Evolutionary conservation across 2,888 invertebrate genomes (phyloP).

Genomic region (Neoaliturus tenellus): DNA sequence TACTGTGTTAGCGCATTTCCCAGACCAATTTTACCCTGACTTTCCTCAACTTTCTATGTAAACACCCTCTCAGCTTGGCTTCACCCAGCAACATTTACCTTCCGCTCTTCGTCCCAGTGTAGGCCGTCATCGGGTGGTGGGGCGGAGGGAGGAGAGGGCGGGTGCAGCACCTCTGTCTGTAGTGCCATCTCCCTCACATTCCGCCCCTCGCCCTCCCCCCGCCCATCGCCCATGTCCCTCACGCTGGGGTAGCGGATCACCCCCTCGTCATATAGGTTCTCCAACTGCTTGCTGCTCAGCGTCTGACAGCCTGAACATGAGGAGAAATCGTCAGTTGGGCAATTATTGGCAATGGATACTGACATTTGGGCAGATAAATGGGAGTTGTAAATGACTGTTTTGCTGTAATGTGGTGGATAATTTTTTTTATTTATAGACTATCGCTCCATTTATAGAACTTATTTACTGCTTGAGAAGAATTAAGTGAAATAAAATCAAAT

Average conservation of each 20-base stretch:
- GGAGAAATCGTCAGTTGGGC: no score
- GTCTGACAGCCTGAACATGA: slow-evolving; percentile 10
- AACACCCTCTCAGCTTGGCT: background rate
- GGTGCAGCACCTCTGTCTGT: slow-evolving; percentile 30
- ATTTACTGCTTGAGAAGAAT: no score
- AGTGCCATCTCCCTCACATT: slow-evolving; percentile 27
- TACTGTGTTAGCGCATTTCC: no score
- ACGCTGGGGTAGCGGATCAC: slow-evolving; percentile 45
- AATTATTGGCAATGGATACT: no score
- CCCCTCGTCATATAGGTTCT: slow-evolving; percentile 21
- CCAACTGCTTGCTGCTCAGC: slow-evolving; percentile 19
- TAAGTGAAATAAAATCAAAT: no score
- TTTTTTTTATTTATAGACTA: no score
- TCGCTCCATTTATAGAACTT: no score
- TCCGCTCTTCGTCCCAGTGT: slow-evolving; percentile 8
- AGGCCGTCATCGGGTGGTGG: background rate
- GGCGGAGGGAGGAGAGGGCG: background rate
- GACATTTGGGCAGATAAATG: no score
- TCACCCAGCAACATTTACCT: background rate
- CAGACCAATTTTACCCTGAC: no score
- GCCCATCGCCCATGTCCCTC: background rate
- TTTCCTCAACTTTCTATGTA: background rate
- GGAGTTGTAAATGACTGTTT: no score
- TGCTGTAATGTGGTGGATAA: no score
- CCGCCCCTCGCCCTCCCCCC: background rate